Conservation (phyloP, 2,888 invertebrate genomes). For the Ormyrus labotus region DNA sequence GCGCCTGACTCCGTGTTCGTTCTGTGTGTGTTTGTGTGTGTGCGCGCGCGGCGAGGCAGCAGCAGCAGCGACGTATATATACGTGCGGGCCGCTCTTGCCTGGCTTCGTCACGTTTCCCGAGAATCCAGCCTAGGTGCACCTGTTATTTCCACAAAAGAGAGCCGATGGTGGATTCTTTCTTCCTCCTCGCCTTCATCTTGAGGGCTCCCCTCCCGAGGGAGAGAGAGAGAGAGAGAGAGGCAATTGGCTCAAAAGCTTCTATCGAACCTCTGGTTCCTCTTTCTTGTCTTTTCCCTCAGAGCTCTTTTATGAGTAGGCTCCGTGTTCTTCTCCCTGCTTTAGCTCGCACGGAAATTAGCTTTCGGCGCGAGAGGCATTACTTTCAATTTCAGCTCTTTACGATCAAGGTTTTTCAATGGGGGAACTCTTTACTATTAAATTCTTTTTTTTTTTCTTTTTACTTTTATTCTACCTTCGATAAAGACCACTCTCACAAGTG, state of each 20-base stretch:
- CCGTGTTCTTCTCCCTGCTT: not conserved
- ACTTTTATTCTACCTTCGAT: too few species aligned
- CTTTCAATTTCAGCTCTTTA: conserved; percentile 1
- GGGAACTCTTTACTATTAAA: too few species aligned
- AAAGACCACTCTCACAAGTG: too few species aligned
- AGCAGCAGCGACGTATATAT: too few species aligned
- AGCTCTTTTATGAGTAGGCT: not conserved
- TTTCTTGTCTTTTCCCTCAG: not conserved
- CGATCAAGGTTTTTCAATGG: too few species aligned
- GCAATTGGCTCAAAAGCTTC: conserved; percentile 20
- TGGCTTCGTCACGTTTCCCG: not conserved
- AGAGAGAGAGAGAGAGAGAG: too few species aligned
- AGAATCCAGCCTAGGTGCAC: conserved; percentile 14
- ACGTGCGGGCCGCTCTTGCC: too few species aligned
- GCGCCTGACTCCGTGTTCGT: too few species aligned
- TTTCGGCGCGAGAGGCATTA: conserved; percentile 5
- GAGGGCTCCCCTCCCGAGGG: not conserved
- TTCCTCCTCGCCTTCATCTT: not conserved
- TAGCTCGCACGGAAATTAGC: not conserved
- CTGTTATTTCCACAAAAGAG: conserved; percentile 45
- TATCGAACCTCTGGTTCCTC: not conserved
- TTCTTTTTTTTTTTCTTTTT: too few species aligned
- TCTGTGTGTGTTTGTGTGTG: too few species aligned
- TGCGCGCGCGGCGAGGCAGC: too few species aligned
- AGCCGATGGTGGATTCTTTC: not conserved